Base-by-base conservation (phyloP, 2,888 invertebrate genomes). In the Isotomurus palustris region DNA sequence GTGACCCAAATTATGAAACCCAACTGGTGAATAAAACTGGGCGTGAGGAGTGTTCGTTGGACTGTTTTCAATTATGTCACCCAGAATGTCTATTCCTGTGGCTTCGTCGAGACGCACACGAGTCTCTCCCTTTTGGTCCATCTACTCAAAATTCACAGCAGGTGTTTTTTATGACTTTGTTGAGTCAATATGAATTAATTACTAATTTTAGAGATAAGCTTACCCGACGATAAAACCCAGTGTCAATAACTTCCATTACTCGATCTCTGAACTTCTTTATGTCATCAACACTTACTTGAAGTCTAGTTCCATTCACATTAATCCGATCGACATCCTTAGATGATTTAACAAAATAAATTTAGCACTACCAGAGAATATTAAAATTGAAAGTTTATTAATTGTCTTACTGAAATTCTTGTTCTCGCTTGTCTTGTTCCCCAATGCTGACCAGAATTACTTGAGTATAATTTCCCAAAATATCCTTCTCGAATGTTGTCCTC, bases 1-100 rank as follows among this genome's bases (percentile, higher is more conserved):
- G 72, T 91, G 91, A 0, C 88, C 89, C 77, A 85, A 80, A 76
- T 91, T 91, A 76, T 91, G 91, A 36, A 89, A 72, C 1, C 62
- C 62, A 22, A 22, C 36, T 75, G 88, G 85, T 0, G 91, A 91
- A 53, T 73, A 73, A 59, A 69, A 72, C 28, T 61, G 67, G 22
- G 19, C 44, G 50, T 69, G 64, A 14, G 67, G 69, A 47, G 64
- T 53, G 3, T 43, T 49, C 12, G 14, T 32, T 2, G 12, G 25
- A 2, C 49, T 53, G 24, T 47, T 60, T 75, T 91, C 91, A 73
- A 91, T 78, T 69, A 91, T 80, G 74, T 91, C 87, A 8, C 90
- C 91, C 22, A 91, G 78, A 8, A 83, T 76, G 71, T 91, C 87
- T 68, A 90, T 88, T 3, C 66, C 66, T 3, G 35, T 41, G 0